These are phyloP conservation scores for Epirrhoe tristata DNA, from an alignment of 2,888 invertebrate genomes.

Conservation along the genomic window DNA sequence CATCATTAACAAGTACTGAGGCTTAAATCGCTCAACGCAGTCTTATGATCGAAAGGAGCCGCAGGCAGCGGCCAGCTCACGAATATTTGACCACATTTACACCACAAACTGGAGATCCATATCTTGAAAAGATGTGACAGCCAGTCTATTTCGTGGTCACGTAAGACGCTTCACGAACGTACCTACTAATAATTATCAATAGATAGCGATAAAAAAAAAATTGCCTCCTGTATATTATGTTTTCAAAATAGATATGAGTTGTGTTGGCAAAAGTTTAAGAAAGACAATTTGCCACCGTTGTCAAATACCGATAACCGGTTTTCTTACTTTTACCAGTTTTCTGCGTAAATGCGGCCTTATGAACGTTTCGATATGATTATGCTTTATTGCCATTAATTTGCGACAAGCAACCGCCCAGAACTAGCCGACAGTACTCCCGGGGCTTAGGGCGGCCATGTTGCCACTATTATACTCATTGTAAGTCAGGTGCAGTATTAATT, in stretches of 20 bases:
- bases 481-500: slow-evolving; percentile 23
- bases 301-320: no score
- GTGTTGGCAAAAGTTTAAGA: no score
- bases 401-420: slow-evolving; percentile 79
- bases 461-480: slow-evolving; percentile 60
- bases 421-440: slow-evolving; percentile 28
- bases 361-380: slow-evolving; percentile 79
- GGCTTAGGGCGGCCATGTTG: slow-evolving; percentile 63
- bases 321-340: background rate
- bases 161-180: no score
- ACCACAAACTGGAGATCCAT: background rate
- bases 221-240: no score
- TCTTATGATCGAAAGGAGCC: slow-evolving; percentile 68
- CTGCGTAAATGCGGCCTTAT: slow-evolving; percentile 27
- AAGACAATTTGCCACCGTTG: no score
- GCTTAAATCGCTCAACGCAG: slow-evolving; percentile 63
- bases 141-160: background rate
- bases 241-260: no score
- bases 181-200: no score
- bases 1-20: slow-evolving; percentile 46
- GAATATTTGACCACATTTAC: slow-evolving; percentile 54
- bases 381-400: slow-evolving; percentile 83
- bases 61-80: slow-evolving; percentile 61
- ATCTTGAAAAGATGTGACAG: background rate
- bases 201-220: no score